Percentiles rank a stretch among this genome's conserved stretches.
Evolutionary conservation across 2,797 vertebrate genomes (phyloP).

Genomic region (Chrysolophus pictus): DNA sequence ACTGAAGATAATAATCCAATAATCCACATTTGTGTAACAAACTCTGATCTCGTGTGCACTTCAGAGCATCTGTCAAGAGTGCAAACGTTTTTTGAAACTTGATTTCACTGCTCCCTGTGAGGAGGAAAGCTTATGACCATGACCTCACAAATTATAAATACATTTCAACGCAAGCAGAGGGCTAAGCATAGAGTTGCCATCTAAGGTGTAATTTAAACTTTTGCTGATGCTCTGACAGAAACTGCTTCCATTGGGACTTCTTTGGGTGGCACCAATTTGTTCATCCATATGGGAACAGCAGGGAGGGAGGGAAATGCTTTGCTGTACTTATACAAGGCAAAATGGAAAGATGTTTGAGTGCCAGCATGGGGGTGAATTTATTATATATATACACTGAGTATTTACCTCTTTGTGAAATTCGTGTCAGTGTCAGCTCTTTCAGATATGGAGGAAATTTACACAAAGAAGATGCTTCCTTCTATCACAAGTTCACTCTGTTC

Average conservation of each 20-base stretch:
- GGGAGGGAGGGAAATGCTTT: not conserved
- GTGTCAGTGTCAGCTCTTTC: not conserved
- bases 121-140: not conserved
- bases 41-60: not conserved
- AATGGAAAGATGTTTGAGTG: not conserved
- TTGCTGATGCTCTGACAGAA: not conserved
- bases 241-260: not conserved
- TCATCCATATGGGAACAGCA: not conserved
- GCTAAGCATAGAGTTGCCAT: not conserved
- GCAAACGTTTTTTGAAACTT: not conserved
- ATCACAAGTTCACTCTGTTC: not conserved
- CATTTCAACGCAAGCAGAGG: not conserved
- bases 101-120: not conserved
- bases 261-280: not conserved
- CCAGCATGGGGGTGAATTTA: not conserved
- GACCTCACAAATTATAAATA: conserved; percentile 12
- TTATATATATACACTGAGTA: not conserved
- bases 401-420: not conserved
- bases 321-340: not conserved
- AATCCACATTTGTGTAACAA: not conserved
- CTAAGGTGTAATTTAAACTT: not conserved
- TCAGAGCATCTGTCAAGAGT: not conserved
- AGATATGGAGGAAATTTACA: not conserved
- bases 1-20: not conserved
- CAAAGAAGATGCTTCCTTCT: not conserved